Evolutionary conservation across 2,797 vertebrate genomes (phyloP).

Genomic region (Netta rufina): DNA sequence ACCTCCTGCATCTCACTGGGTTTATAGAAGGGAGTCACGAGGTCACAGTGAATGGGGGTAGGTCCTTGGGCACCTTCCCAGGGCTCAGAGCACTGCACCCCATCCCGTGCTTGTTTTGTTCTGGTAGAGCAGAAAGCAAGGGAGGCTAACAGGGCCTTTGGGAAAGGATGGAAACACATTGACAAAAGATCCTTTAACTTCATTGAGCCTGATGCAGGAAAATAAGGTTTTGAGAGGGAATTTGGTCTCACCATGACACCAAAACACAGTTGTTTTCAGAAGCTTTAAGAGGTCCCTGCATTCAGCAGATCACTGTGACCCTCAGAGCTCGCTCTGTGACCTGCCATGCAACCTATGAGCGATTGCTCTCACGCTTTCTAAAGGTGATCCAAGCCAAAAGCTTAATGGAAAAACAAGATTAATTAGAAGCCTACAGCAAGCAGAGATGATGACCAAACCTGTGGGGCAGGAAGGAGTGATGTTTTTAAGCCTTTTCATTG

Average conservation of each 20-base stretch:
- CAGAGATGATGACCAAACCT: neutral
- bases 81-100: neutral
- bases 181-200: neutral
- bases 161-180: neutral
- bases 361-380: neutral
- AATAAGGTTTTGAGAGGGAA: neutral
- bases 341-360: neutral
- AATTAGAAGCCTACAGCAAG: neutral
- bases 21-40: neutral
- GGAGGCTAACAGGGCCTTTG: neutral
- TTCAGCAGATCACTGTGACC: neutral
- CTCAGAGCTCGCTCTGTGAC: neutral
- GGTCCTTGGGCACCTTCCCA: neutral
- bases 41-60: fast-evolving
- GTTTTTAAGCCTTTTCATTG: neutral
- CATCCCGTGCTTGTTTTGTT: neutral
- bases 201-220: neutral
- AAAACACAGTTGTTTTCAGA: neutral
- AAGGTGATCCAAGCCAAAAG: neutral
- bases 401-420: neutral
- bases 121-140: neutral
- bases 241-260: neutral
- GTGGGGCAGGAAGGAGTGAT: neutral
- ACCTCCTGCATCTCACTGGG: neutral
- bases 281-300: neutral